Conservation (phyloP, 1,140 invertebrate species). For the Sinonovacula constricta region DNA sequence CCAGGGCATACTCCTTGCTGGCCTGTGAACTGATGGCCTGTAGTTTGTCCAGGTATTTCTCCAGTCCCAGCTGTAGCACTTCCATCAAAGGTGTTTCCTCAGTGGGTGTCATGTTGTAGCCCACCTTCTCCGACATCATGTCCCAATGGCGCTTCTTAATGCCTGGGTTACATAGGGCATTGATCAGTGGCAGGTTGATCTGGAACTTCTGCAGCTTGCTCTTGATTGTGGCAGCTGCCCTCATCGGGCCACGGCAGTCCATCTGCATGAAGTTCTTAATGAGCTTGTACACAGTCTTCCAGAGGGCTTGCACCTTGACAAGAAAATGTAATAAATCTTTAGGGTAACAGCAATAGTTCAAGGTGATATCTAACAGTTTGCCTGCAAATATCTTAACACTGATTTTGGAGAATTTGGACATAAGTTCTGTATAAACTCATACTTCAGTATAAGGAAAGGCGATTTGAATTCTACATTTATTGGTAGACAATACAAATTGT, state of each 20-base stretch:
- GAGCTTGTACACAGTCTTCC: slow-evolving; percentile 78
- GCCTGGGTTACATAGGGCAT: slow-evolving; percentile 78
- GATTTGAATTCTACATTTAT: too few species aligned
- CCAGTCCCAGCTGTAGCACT: slow-evolving; percentile 91
- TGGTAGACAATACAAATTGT: too few species aligned
- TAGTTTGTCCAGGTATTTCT: slow-evolving; percentile 82
- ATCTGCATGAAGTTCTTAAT: slow-evolving; percentile 77
- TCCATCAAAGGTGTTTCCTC: slow-evolving; percentile 86
- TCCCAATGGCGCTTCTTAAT: slow-evolving; percentile 79
- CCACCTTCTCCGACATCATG: slow-evolving; percentile 77
- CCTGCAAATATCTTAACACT: too few species aligned
- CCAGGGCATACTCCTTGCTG: slow-evolving; percentile 79
- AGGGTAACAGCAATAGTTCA: too few species aligned
- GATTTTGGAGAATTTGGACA: too few species aligned
- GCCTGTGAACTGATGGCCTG: slow-evolving; percentile 76
- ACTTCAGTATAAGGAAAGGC: too few species aligned
- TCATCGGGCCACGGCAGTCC: slow-evolving; percentile 73
- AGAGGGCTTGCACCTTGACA: slow-evolving; percentile 74
- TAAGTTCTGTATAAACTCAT: too few species aligned
- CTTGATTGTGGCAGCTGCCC: slow-evolving; percentile 78
- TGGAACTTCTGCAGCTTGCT: slow-evolving; percentile 81
- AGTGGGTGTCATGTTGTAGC: slow-evolving; percentile 82
- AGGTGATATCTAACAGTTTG: too few species aligned
- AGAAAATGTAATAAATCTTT: too few species aligned
- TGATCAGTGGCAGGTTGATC: slow-evolving; percentile 78